phyloP scores from a whole-genome alignment of 2,797 vertebrate species.

The Molossus molossus region DNA sequence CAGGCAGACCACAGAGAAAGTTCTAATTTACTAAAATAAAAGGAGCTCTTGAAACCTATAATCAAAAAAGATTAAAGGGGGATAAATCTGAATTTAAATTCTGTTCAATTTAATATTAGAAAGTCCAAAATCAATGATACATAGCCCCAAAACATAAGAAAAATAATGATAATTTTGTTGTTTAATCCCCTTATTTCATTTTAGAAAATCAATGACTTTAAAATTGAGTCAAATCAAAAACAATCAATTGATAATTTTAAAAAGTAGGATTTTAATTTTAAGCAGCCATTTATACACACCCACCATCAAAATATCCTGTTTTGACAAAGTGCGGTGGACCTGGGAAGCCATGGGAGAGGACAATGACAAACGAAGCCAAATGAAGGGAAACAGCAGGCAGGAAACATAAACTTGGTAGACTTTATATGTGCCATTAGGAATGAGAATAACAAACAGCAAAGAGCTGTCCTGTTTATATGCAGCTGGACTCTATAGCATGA shows the following conservation, averaged over 20 bases:
- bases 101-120: constrained; percentile 54
- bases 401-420: background rate
- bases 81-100: constrained; percentile 64
- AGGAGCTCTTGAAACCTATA: constrained; percentile 21
- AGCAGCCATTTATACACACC: background rate
- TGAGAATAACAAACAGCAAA: background rate
- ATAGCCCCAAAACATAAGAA: constrained; percentile 17
- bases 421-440: background rate
- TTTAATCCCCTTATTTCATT: constrained; percentile 51
- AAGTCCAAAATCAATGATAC: constrained; percentile 59
- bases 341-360: background rate
- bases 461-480: background rate
- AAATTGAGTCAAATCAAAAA: constrained; percentile 49
- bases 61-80: constrained; percentile 37
- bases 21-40: constrained; percentile 6
- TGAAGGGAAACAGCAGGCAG: background rate
- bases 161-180: constrained; percentile 47
- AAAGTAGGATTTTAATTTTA: constrained; percentile 18
- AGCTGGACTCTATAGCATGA: background rate
- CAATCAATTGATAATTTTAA: background rate
- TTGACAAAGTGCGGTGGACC: background rate
- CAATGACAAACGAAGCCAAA: background rate
- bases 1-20: background rate
- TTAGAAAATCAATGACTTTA: constrained; percentile 46
- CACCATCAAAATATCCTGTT: background rate